phyloP scores from a whole-genome alignment of 2,888 invertebrate genomes.

The Rhimphoctona megacephalus region DNA sequence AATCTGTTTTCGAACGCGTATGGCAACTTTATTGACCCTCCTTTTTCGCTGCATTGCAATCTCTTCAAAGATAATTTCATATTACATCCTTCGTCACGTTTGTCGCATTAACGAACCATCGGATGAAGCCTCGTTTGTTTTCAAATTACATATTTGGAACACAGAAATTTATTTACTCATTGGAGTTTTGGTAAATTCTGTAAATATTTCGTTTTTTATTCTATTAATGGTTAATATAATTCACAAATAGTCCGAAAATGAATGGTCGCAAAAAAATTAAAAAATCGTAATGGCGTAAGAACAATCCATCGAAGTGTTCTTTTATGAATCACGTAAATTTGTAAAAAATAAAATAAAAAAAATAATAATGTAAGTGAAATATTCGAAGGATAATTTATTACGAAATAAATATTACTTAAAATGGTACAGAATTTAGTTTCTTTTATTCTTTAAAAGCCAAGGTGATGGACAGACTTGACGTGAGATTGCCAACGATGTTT shows the following conservation, averaged over 20 bases:
- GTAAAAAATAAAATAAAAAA: background rate
- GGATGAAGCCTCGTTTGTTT: conserved; percentile 58
- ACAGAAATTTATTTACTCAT: background rate
- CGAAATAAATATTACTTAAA: background rate
- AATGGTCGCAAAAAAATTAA: background rate
- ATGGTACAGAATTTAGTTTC: background rate
- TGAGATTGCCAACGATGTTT: conserved; percentile 79
- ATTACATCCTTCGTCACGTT: conserved; percentile 73
- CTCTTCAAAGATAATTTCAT: conserved; percentile 72
- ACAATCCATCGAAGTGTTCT: background rate
- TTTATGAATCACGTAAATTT: background rate
- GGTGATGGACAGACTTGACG: conserved; percentile 73
- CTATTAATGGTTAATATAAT: background rate
- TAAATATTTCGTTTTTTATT: background rate
- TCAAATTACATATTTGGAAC: too few species aligned
- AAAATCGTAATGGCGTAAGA: background rate
- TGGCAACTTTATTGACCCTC: conserved; percentile 77
- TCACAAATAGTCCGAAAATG: background rate
- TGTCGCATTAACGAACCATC: conserved; percentile 64
- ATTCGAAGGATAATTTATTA: background rate
- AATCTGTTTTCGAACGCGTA: conserved; percentile 76
- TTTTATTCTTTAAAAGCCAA: conserved; percentile 53
- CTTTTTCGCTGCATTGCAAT: conserved; percentile 77
- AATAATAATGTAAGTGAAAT: background rate
- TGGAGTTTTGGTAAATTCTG: background rate